Conservation (phyloP, 1,140 invertebrate genomes). For the Cephus cinctus region DNA sequence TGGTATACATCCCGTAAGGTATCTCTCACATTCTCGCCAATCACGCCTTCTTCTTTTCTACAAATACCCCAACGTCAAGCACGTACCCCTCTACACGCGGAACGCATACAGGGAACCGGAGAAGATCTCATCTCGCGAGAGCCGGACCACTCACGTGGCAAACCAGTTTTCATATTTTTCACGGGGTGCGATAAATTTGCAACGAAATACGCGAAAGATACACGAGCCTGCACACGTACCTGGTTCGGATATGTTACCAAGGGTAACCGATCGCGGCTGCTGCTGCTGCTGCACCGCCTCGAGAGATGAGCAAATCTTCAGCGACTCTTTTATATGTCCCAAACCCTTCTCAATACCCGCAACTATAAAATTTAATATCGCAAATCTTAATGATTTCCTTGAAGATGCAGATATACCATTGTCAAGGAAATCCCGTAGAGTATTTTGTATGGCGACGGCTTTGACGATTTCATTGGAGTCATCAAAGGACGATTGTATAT, state of each 20-base stretch:
- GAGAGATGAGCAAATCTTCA: too few relatives aligned
- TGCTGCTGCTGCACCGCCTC: too few relatives aligned
- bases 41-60: too few relatives aligned
- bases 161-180: constrained; percentile 40
- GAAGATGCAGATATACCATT: too few relatives aligned
- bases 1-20: too few relatives aligned
- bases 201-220: constrained; percentile 32
- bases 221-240: constrained; percentile 15
- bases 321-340: too few relatives aligned
- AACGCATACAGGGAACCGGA: constrained; percentile 10
- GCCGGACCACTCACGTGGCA: constrained; percentile 17
- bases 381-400: too few relatives aligned
- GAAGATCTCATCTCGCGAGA: constrained; percentile 31
- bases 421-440: too few relatives aligned
- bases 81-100: background rate
- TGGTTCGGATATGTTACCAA: constrained; percentile 2
- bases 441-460: too few relatives aligned
- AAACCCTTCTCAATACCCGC: too few relatives aligned
- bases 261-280: constrained; percentile 2
- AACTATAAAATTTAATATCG: too few relatives aligned
- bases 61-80: too few relatives aligned
- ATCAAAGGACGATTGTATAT: constrained; percentile 1
- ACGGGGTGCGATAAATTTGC: constrained; percentile 30
- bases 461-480: background rate
- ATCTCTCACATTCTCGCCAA: constrained; percentile 14